A percentile compares a stretch with the other conserved stretches of the same genome.
phyloP scores from a whole-genome alignment of 1,140 invertebrate species.

The Archegozetes longisetosus region DNA sequence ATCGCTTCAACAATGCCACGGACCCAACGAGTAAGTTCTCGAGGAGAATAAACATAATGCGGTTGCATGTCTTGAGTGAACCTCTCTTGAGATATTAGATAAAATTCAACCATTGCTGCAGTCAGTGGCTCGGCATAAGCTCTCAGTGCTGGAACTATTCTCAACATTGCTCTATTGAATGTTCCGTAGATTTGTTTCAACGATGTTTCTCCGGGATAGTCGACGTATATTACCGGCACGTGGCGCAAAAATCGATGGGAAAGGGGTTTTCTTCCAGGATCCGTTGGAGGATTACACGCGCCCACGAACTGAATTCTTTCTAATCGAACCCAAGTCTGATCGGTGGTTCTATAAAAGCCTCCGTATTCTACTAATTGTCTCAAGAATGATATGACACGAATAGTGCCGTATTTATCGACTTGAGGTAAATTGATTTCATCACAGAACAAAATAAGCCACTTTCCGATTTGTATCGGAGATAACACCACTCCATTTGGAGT shows the following conservation, averaged over 20 bases:
- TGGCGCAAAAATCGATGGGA: constrained; percentile 72
- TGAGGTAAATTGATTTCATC: constrained; percentile 99
- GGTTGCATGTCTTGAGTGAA: constrained; percentile 99
- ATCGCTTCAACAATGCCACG: constrained; percentile 98
- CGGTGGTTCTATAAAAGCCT: constrained; percentile 65
- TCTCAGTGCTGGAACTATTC: constrained; percentile 70
- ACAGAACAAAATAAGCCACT: constrained; percentile 99
- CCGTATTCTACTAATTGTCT: constrained; percentile 90
- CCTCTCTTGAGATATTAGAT: constrained; percentile 83
- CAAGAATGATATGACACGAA: constrained; percentile 95
- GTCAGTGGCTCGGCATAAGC: constrained; percentile 91
- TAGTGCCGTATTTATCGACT: constrained; percentile 96
- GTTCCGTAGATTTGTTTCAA: constrained; percentile 97
- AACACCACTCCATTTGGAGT: constrained; percentile 93
- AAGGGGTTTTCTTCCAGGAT: constrained; percentile 93
- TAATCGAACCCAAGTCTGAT: constrained; percentile 90
- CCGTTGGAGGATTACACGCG: constrained; percentile 98
- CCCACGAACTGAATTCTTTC: constrained; percentile 99
- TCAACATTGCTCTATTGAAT: constrained; percentile 90
- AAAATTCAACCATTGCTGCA: constrained; percentile 98
- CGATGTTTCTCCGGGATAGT: constrained; percentile 95
- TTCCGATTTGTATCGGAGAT: constrained; percentile 85
- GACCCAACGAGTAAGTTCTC: constrained; percentile 99
- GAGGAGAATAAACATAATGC: constrained; percentile 98
- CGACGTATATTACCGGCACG: constrained; percentile 97